phyloP scores from a whole-genome alignment of 2,113 vertebrate species.

The Eulemur rufifrons region DNA sequence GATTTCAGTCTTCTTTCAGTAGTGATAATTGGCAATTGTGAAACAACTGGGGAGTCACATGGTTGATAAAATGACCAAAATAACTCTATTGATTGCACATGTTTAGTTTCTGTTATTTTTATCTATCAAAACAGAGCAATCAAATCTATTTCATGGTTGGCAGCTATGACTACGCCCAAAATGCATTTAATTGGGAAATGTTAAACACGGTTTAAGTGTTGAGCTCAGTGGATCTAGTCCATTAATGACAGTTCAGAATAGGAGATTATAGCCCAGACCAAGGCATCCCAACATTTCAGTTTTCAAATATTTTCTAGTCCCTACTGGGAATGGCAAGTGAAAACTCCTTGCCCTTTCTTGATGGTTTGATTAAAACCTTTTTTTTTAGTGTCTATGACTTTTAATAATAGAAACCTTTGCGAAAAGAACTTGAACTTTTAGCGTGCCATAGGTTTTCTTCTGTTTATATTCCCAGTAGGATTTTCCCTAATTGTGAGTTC shows the following conservation, averaged over 20 bases:
- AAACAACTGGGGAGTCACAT: neutral
- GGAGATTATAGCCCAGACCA: neutral
- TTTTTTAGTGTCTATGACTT: neutral
- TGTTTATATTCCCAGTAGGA: neutral
- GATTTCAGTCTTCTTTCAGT: neutral
- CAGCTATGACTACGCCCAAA: neutral
- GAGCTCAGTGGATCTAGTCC: neutral
- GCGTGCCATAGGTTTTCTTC: neutral
- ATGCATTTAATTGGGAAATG: conserved; percentile 23
- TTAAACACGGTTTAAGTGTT: neutral
- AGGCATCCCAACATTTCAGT: neutral
- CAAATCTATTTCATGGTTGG: neutral
- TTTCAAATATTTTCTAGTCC: neutral
- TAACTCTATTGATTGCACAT: conserved; percentile 20
- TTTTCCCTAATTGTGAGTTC: neutral
- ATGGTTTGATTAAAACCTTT: neutral
- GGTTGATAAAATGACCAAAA: conserved; percentile 46
- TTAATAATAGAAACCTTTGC: neutral
- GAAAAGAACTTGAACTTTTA: conserved; percentile 8
- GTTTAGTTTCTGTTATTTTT: conserved; percentile 36
- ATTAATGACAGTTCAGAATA: neutral
- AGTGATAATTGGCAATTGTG: conserved; percentile 15
- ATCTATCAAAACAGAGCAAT: conserved; percentile 53
- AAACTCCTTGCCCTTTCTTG: neutral
- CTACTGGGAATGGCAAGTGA: neutral